These are phyloP conservation scores for Clavelina lepadiformis DNA, from an alignment of 23 tunicate genomes.

Conservation along the genomic window DNA sequence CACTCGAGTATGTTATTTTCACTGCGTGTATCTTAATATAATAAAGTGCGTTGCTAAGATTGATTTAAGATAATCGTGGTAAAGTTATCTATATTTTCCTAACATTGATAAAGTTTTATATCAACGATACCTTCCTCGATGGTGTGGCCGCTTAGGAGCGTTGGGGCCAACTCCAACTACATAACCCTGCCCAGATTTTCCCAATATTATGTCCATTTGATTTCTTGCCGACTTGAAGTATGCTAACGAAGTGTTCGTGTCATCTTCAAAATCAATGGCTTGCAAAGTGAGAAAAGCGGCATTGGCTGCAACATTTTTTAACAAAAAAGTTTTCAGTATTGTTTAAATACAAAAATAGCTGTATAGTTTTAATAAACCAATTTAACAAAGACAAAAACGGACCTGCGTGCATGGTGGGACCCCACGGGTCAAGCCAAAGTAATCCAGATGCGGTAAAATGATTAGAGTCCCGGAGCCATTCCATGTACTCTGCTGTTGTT, in stretches of 20 bases:
- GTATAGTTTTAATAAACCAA: neutral
- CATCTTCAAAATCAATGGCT: constrained; percentile 5
- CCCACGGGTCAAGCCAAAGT: constrained; percentile 27
- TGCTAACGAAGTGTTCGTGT: neutral
- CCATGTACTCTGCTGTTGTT: neutral
- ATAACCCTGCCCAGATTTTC: constrained; percentile 20
- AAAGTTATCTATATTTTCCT: too few species aligned
- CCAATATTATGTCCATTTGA: constrained; percentile 27
- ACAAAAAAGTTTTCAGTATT: neutral
- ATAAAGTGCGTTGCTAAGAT: too few species aligned
- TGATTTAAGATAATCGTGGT: too few species aligned
- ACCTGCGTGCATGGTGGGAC: constrained; percentile 54
- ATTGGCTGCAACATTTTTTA: constrained; percentile 39
- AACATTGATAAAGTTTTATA: neutral
- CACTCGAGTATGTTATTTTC: too few species aligned
- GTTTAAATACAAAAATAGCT: neutral
- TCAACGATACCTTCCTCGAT: constrained; percentile 39
- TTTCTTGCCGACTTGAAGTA: constrained; percentile 15
- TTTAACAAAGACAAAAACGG: neutral
- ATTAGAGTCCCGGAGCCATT: constrained; percentile 9
- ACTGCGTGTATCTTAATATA: too few species aligned
- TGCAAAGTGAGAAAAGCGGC: constrained; percentile 41
- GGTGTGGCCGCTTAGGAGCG: constrained; percentile 43
- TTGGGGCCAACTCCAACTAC: constrained; percentile 60
- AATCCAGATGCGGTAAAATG: constrained; percentile 9